Base-by-base conservation (phyloP, 1,140 invertebrate species). In the Camponotus vicinus region DNA sequence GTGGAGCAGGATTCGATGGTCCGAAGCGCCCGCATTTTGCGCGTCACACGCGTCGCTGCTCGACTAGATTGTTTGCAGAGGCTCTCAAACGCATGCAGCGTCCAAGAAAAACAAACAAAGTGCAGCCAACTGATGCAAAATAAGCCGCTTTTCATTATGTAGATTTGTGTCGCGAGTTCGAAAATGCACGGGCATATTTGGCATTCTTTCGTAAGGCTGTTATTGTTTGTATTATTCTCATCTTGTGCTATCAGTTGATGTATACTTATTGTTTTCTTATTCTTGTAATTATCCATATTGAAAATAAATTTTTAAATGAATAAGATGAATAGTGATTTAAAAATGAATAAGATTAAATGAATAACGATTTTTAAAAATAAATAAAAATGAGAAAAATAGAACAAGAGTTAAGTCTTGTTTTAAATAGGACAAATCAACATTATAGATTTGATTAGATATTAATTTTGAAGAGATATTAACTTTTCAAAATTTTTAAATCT, bases 61-160 rank as follows among this genome's bases (percentile, higher is more conserved):
- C 94, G 91, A 94, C 94, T 95, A 95, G 95, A 95, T 95, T 95
- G 95, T 95, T 95, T 95, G 94, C 95, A 95, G 94, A 93, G 95
- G 95, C 94, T 95, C 94, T 95, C 95, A 95, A 95, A 95, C 93
- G 59, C 57, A 32, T 32, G 70, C 69, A 61, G 69, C 40, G 79
- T 32, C 5, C 42, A 75, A 45, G 52, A 75, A 87, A 89, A 87
- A 88, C 90, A 89, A 90, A 91, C 90, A 76, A 52, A 11, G 79
- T 66, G 13, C 71, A 18, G 27, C 42, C 63, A 66, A 63, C 61
- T 63, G 42, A 57, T 59, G 71, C 67, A 27, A 88, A 73, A 75
- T 79, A 86, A 86, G 55, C 42, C 57, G 73, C 61, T 88, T 34
- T 83, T 15, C 32, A 45, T 79, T 61, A 67, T 27, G 37, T 75